These are phyloP conservation scores for Anguilla pacifica DNA, from an alignment of 2,797 vertebrate species.

Conservation along the genomic window DNA sequence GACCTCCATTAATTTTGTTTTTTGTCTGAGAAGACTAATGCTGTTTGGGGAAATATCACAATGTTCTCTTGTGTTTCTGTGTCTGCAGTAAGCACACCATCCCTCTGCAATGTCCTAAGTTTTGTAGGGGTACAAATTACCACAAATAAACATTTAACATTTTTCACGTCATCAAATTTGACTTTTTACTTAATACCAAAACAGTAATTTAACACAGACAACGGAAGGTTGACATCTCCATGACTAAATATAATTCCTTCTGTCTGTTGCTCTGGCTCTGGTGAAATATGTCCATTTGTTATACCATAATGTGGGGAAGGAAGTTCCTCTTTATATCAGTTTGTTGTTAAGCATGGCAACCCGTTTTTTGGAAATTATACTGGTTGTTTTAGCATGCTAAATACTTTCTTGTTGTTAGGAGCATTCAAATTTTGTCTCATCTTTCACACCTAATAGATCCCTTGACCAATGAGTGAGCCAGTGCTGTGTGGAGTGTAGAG, in stretches of 20 bases:
- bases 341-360: not conserved
- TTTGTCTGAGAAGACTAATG: not conserved
- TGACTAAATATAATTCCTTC: not conserved
- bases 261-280: not conserved
- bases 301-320: not conserved
- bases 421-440: not conserved
- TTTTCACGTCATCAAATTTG: not conserved
- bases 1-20: not conserved
- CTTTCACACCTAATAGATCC: not conserved
- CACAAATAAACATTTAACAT: not conserved
- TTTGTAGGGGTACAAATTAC: not conserved
- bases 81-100: not conserved
- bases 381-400: not conserved
- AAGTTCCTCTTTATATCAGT: not conserved
- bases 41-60: constrained; percentile 16
- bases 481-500: too few species aligned
- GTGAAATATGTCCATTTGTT: not conserved
- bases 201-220: too few species aligned
- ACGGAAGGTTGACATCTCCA: too few species aligned
- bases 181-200: too few species aligned
- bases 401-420: not conserved
- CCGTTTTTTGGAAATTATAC: not conserved
- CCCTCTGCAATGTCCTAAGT: not conserved
- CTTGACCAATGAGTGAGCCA: too few species aligned
- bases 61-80: not conserved